A percentile compares a stretch with the other conserved stretches of the same genome.
Conservation (phyloP, 2,113 vertebrate species). For the Gallinago undulata region DNA sequence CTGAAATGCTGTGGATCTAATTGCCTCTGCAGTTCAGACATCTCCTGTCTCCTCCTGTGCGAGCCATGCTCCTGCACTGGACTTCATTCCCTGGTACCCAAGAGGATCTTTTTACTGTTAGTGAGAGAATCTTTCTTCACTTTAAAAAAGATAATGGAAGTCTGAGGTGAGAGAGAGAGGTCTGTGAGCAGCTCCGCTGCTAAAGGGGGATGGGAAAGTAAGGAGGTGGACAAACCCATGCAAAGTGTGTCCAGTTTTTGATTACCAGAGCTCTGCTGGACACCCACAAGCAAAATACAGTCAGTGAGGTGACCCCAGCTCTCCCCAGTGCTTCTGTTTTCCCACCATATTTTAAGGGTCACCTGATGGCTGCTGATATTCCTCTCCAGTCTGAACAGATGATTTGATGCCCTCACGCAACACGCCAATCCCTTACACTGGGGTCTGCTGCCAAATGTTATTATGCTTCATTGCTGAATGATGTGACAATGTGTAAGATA, state of each 20-base stretch:
- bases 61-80: background rate
- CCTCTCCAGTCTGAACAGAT: background rate
- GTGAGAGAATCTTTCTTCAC: background rate
- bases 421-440: background rate
- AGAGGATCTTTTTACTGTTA: background rate
- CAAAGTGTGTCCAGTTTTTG: background rate
- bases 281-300: accelerated
- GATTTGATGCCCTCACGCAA: background rate
- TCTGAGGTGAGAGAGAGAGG: background rate
- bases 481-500: background rate
- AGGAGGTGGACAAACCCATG: background rate
- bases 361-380: accelerated
- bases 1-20: background rate
- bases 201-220: background rate
- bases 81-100: background rate
- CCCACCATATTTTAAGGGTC: background rate
- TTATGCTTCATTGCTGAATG: background rate
- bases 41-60: background rate
- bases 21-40: background rate
- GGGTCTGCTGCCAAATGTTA: background rate
- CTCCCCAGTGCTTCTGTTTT: background rate
- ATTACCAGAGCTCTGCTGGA: background rate
- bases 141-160: background rate
- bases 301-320: background rate
- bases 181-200: background rate